These are phyloP conservation scores for Ylistrum balloti DNA, from an alignment of 1,140 invertebrate genomes.

Conservation along the genomic window DNA sequence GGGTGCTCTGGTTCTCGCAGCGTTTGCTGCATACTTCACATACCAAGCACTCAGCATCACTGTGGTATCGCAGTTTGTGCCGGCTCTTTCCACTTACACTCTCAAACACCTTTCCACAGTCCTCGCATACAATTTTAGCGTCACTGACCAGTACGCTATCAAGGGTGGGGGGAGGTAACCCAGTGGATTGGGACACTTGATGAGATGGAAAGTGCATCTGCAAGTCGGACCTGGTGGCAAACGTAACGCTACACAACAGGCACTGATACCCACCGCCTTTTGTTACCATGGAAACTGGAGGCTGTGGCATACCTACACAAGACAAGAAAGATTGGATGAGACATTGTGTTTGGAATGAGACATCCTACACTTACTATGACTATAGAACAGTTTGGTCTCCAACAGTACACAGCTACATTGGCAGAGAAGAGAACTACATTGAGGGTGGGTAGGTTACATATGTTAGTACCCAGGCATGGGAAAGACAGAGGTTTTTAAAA, in stretches of 20 bases:
- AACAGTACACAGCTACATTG: neutral
- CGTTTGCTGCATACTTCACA: neutral
- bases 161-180: neutral
- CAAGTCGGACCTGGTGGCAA: constrained; percentile 36
- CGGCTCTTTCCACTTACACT: neutral
- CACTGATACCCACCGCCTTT: constrained; percentile 31
- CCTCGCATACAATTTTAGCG: constrained; percentile 6
- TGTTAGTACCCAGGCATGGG: no score
- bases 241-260: constrained; percentile 24
- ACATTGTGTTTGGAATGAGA: neutral
- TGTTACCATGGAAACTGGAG: constrained; percentile 13
- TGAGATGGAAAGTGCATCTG: constrained; percentile 9
- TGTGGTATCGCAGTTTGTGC: constrained; percentile 7
- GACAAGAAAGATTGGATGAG: constrained; percentile 33
- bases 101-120: constrained; percentile 32
- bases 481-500: no score
- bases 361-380: no score
- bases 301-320: constrained; percentile 31
- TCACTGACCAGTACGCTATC: neutral
- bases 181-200: neutral
- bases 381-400: neutral
- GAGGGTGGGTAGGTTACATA: no score
- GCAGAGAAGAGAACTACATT: no score
- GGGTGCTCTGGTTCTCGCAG: constrained; percentile 21
- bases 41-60: neutral